Evolutionary conservation across 1,140 invertebrate genomes (phyloP).

Genomic region (Medauroidea extradentata): DNA sequence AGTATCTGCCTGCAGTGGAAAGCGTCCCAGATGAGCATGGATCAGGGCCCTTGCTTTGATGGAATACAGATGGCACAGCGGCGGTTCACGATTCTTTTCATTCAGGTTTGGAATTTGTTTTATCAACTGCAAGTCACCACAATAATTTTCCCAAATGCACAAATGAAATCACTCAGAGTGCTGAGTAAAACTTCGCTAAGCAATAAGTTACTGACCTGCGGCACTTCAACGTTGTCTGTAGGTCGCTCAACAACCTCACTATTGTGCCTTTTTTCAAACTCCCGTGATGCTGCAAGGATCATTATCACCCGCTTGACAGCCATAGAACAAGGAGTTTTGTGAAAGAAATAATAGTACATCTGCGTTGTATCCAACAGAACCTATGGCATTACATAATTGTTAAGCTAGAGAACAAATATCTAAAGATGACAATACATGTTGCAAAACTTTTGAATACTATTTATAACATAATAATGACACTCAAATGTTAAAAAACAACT

Average conservation of each 20-base stretch:
- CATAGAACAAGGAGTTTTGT: slow-evolving; percentile 89
- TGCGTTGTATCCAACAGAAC: slow-evolving; percentile 93
- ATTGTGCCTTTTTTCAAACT: slow-evolving; percentile 94
- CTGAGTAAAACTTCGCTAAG: slow-evolving; percentile 10
- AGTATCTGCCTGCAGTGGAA: slow-evolving; percentile 73
- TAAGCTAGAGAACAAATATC: too few species aligned
- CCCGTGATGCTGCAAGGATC: slow-evolving; percentile 92
- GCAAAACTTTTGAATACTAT: too few species aligned
- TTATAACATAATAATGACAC: too few species aligned
- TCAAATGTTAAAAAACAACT: too few species aligned
- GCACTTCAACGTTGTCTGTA: slow-evolving; percentile 93
- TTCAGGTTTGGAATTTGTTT: slow-evolving; percentile 84
- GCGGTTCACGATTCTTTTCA: slow-evolving; percentile 94
- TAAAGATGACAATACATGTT: too few species aligned
- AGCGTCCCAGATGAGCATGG: slow-evolving; percentile 87
- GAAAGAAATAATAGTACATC: slow-evolving; percentile 93
- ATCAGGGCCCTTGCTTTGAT: slow-evolving; percentile 93
- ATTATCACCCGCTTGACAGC: slow-evolving; percentile 91
- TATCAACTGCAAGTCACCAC: slow-evolving; percentile 64
- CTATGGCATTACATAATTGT: slow-evolving; percentile 41
- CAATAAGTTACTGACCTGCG: slow-evolving; percentile 57
- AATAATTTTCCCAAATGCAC: not conserved
- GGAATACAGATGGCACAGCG: slow-evolving; percentile 91
- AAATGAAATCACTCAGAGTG: not conserved
- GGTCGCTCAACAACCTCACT: slow-evolving; percentile 89